phyloP scores from a whole-genome alignment of 2,113 vertebrate genomes.

The Ophthalmolycus amberensis region DNA sequence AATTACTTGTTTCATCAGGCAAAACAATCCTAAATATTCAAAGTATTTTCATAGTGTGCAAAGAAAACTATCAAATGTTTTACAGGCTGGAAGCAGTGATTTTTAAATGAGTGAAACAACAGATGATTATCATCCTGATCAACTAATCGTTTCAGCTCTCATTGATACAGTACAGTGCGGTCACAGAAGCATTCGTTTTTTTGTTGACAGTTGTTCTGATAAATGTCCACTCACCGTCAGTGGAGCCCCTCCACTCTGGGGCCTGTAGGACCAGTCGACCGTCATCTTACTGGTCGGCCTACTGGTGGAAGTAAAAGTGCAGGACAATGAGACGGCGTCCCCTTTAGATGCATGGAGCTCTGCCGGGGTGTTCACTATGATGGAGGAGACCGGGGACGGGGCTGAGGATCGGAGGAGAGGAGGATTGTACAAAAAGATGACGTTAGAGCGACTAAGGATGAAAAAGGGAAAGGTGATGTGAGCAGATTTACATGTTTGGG shows the following conservation, averaged over 20 bases:
- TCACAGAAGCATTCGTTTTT: neutral
- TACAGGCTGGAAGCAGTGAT: neutral
- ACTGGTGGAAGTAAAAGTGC: constrained; percentile 87
- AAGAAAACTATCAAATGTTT: neutral
- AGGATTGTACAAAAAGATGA: neutral
- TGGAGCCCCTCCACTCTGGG: constrained; percentile 79
- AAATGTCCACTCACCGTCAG: constrained; percentile 70
- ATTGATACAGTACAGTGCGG: neutral
- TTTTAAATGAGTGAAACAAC: neutral
- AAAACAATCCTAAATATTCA: neutral
- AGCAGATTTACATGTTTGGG: neutral
- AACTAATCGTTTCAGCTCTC: neutral
- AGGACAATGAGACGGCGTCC: constrained; percentile 83
- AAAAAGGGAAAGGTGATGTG: neutral
- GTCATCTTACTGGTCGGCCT: constrained; percentile 84
- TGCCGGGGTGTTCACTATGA: constrained; percentile 85
- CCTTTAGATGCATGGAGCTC: constrained; percentile 84
- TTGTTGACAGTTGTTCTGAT: neutral
- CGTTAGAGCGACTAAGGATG: neutral
- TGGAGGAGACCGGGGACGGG: constrained; percentile 58
- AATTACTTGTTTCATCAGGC: neutral
- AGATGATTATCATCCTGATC: neutral
- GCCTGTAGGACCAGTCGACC: constrained; percentile 90
- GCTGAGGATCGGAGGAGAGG: constrained; percentile 69
- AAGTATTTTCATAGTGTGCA: neutral